Evolutionary conservation across 2,113 vertebrate species (phyloP), one percentile per base, ranked within the genome.

Genomic region (Corythaeola cristata): DNA sequence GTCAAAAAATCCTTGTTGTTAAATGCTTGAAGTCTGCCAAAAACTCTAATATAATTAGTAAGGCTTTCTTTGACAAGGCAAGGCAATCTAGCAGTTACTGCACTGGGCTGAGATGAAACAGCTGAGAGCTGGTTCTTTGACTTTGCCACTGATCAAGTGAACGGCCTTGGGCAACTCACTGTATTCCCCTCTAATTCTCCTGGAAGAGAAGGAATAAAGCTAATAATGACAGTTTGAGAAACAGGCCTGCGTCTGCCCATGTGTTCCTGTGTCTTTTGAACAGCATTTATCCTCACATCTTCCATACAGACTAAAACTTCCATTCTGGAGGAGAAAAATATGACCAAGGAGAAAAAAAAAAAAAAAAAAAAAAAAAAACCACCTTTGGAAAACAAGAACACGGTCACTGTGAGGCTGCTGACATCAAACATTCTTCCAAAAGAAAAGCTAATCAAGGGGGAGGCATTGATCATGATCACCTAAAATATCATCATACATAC

Each of bases 1-100:
- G 45, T 91, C 73, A 96, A 96, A 80, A 95, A 96, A 93, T 72
- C 67, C 72, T 92, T 73, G 66, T 41, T 84, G 71, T 91, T 88
- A 83, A 93, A 84, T 32, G 52, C 66, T 27, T 87, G 56, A 94
- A 93, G 81, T 52, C 84, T 87, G 73, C 56, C 80, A 96, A 87
- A 50, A 89, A 23, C 72, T 62, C 59, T 74, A 77, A 93, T 8
- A 35, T 58, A 93, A 90, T 90, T 66, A 93, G 82, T 50, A 88
- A 73, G 52, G 63, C 79, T 90, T 90, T 88, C 50, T 90, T 80
- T 86, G 63, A 90, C 27, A 50, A 80, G 47, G 35, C n/a, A 76
- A 80, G n/a, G 66, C 52, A 90, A 73, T 82, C 39, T 35, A 94
- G 49, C 58, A 76, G 74, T 76, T 85, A 85, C 74, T 91, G 56